phyloP scores from a whole-genome alignment of 2,888 invertebrate species.

The Xylocampa areola region DNA sequence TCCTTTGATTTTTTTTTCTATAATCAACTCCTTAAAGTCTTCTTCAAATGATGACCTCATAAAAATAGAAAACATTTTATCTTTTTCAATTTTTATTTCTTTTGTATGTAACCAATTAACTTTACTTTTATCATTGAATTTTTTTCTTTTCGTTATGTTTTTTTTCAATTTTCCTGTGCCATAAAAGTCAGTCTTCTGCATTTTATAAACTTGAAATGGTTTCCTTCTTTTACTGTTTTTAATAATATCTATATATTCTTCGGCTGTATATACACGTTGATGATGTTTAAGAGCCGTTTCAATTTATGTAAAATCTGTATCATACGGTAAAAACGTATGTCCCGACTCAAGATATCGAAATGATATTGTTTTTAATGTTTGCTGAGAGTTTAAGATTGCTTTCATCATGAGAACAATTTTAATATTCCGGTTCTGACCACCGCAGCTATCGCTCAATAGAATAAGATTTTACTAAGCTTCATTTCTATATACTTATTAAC shows the following conservation, averaged over 20 bases:
- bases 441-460: constrained; percentile 7
- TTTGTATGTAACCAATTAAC: constrained; percentile 17
- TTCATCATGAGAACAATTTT: constrained; percentile 6
- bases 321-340: constrained; percentile 10
- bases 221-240: constrained; percentile 19
- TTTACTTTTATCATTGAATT: constrained; percentile 12
- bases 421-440: constrained; percentile 8
- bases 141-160: constrained; percentile 28
- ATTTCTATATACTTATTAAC: constrained; percentile 19
- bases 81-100: constrained; percentile 21
- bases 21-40: constrained; percentile 5
- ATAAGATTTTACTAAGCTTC: constrained; percentile 4
- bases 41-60: constrained; percentile 6
- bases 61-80: constrained; percentile 15
- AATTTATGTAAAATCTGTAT: constrained; percentile 13
- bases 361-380: not conserved
- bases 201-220: constrained; percentile 15
- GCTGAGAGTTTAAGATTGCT: not conserved
- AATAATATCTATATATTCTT: constrained; percentile 12
- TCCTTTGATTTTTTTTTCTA: constrained; percentile 4
- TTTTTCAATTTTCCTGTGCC: constrained; percentile 12
- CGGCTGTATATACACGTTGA: constrained; percentile 9
- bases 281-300: constrained; percentile 2
- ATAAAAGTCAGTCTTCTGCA: constrained; percentile 17
- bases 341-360: constrained; percentile 9